phyloP scores from a whole-genome alignment of 2,113 vertebrate species.

The Podarcis cretensis region DNA sequence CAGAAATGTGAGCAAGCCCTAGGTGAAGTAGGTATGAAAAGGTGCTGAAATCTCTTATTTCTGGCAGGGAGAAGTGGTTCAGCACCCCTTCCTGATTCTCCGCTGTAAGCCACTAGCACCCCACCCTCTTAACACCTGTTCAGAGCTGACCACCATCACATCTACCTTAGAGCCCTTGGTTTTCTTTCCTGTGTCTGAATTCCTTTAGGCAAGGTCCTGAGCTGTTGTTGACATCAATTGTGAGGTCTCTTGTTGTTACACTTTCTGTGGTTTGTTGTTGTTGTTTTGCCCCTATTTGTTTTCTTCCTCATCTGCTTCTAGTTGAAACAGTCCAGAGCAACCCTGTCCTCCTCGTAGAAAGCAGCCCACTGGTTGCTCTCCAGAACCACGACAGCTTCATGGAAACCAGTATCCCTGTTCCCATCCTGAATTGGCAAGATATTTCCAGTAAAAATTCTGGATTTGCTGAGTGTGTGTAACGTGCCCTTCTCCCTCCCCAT shows the following conservation, averaged over 20 bases:
- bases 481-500: conserved; percentile 68
- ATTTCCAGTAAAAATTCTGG: conserved; percentile 85
- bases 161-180: conserved; percentile 5
- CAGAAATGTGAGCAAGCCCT: too few species aligned
- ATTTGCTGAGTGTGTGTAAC: conserved; percentile 93
- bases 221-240: conserved; percentile 52
- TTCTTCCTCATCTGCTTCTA: conserved; percentile 78
- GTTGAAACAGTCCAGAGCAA: conserved; percentile 96
- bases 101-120: too few species aligned
- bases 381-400: conserved; percentile 89
- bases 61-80: background rate
- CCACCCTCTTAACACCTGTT: background rate
- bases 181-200: conserved; percentile 49
- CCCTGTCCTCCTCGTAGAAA: conserved; percentile 91
- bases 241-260: conserved; percentile 65
- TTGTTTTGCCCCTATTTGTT: conserved; percentile 66
- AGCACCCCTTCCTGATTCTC: background rate
- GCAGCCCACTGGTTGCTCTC: conserved; percentile 75
- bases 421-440: conserved; percentile 93
- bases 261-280: conserved; percentile 80
- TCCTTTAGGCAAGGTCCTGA: conserved; percentile 43
- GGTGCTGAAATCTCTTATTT: background rate
- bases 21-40: background rate
- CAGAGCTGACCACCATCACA: too few species aligned
- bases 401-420: conserved; percentile 95